Percentiles rank a stretch among this genome's conserved stretches.
phyloP scores from a whole-genome alignment of 37 sponge, comb jelly and placozoan genomes.

The Hormiphora californensis region DNA sequence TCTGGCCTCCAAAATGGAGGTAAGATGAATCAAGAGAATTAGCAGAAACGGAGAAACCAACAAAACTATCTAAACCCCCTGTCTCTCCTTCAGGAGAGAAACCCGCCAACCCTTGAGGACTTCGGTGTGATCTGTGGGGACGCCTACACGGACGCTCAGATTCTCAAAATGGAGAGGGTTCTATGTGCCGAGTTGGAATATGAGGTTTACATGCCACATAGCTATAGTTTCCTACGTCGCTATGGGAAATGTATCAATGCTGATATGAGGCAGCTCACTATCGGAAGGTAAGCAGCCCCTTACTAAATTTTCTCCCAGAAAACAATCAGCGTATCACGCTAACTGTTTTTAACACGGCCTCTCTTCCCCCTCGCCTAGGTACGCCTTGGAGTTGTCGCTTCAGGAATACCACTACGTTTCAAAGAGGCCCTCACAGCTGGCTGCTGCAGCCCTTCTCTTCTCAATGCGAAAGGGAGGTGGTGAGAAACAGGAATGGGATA shows the following conservation, averaged over 20 bases:
- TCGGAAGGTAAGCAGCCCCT: slow-evolving; percentile 47
- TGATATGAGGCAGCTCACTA: slow-evolving; percentile 21
- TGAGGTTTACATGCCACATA: slow-evolving; percentile 85
- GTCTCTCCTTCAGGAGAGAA: slow-evolving; percentile 68
- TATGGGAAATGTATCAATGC: slow-evolving; percentile 61
- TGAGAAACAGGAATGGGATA: slow-evolving; percentile 62
- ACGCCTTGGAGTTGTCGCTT: slow-evolving; percentile 81
- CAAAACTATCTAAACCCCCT: no score
- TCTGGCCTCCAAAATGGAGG: slow-evolving; percentile 96
- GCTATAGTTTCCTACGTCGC: slow-evolving; percentile 89
- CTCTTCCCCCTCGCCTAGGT: slow-evolving; percentile 61
- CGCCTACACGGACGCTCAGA: slow-evolving; percentile 79
- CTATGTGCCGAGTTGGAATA: slow-evolving; percentile 69
- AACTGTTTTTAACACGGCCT: no score
- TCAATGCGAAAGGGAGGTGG: slow-evolving; percentile 72
- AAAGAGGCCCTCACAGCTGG: slow-evolving; percentile 70
- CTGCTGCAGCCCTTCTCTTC: slow-evolving; percentile 84
- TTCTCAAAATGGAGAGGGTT: slow-evolving; percentile 77
- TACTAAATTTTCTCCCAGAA: no score
- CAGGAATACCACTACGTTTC: slow-evolving; percentile 85
- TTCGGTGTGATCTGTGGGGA: slow-evolving; percentile 95
- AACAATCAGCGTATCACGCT: no score
- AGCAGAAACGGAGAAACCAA: no score
- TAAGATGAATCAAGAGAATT: no score
- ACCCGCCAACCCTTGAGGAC: slow-evolving; percentile 93